Percentiles rank a stretch among this genome's conserved stretches.
Conservation (phyloP, 2,113 vertebrate species). For the Sinocyclocheilus anshuiensis region DNA sequence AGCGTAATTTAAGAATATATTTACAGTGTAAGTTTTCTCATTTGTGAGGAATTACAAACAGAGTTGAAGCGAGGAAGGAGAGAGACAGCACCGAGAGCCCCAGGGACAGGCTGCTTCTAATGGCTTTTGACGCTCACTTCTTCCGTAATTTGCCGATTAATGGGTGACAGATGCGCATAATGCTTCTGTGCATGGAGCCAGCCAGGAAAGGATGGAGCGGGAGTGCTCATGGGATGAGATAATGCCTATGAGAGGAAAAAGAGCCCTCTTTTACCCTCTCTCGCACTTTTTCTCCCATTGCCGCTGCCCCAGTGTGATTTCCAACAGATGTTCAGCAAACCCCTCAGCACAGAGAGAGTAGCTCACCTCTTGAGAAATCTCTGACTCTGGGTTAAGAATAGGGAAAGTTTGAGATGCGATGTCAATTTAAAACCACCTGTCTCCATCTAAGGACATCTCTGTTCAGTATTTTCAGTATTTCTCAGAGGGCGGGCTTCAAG, state of each 20-base stretch:
- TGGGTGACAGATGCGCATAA: constrained; percentile 76
- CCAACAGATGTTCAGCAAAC: constrained; percentile 55
- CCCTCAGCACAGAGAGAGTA: constrained; percentile 29
- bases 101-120: constrained; percentile 51
- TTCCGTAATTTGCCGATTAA: constrained; percentile 74
- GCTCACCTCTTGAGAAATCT: constrained; percentile 35
- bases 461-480: too few species aligned
- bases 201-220: constrained; percentile 49
- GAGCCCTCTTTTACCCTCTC: constrained; percentile 36
- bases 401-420: background rate
- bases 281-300: background rate
- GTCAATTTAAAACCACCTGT: background rate
- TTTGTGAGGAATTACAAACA: constrained; percentile 25
- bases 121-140: constrained; percentile 67
- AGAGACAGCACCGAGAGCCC: constrained; percentile 25
- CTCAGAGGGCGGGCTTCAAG: too few species aligned
- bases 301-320: constrained; percentile 38
- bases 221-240: constrained; percentile 77
- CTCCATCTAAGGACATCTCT: too few species aligned
- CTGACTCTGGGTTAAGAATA: background rate
- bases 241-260: constrained; percentile 69
- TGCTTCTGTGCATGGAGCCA: constrained; percentile 67
- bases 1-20: background rate
- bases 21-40: background rate
- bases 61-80: constrained; percentile 16